Evolutionary conservation across 1,140 invertebrate species (phyloP), one percentile per base, ranked within the genome.

Genomic region (Monochamus saltuarius): DNA sequence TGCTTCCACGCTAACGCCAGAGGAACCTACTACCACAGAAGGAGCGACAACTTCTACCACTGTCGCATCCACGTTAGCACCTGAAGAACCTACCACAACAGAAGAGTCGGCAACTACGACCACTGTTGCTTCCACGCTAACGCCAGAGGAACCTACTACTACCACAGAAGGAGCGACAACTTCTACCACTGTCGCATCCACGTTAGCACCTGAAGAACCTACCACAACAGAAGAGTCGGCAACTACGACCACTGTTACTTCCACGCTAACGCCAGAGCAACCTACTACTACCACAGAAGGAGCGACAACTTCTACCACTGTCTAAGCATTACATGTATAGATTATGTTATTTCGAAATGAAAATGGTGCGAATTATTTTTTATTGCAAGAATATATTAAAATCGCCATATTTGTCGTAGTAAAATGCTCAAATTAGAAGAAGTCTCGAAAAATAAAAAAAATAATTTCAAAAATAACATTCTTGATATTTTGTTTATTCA

Each of bases 1-100:
- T n/a, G 2, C 46, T 42, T 42, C 39, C 39, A 13, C 39, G 39
- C 39, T 16, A 42, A 42, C 39, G n/a, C n/a, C 39, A 3, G 39
- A 42, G 9, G 46, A 22, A 49, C n/a, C 46, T 4, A 49, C 46
- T 17, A 49, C 46, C 2, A 49, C 46, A 16, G 46, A 49, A 49
- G 46, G 46, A 10, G 2, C 46, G n/a, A 29, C 46, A 6, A 17
- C 46, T n/a, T n/a, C n/a, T 2, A 49, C n/a, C 9, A n/a, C 14
- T 49, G 19, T 49, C 9, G 2, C 13, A 29, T 3, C 46, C 4
- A 4, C 19, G 2, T 2, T 10, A 29, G 9, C 46, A 49, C 4
- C 46, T n/a, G 22, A n/a, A 10, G n/a, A 49, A 49, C 4, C 46
- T 17, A 14, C 46, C 10, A 16, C 14, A 49, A 29, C 16, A n/a